These are phyloP conservation scores for Cosmia pyralina DNA, from an alignment of 2,888 invertebrate species.

Conservation along the genomic window DNA sequence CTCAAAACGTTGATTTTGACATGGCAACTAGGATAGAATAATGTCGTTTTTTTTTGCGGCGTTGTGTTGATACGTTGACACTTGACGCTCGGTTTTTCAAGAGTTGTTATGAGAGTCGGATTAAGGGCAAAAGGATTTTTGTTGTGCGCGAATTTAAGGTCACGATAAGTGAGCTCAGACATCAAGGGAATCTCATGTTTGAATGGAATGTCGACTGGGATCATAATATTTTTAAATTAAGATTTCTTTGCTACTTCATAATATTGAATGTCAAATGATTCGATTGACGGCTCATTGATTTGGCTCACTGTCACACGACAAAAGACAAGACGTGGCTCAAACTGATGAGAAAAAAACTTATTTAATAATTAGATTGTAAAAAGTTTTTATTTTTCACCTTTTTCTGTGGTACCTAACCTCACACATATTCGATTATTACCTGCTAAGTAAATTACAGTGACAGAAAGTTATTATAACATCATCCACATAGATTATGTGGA, in stretches of 20 bases:
- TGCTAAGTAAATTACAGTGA: no score
- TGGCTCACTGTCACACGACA: background rate
- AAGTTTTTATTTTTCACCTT: no score
- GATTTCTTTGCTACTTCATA: background rate
- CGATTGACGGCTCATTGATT: background rate
- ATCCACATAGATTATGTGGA: no score
- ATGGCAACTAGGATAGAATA: conserved; percentile 29
- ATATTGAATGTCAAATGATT: background rate
- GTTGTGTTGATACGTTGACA: conserved; percentile 25
- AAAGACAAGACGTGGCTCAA: background rate
- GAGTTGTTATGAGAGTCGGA: conserved; percentile 3
- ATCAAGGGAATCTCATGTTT: conserved; percentile 19
- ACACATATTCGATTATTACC: no score
- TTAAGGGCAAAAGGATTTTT: conserved; percentile 34
- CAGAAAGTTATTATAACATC: no score
- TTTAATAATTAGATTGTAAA: no score
- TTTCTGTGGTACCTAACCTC: no score
- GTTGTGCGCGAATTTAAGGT: conserved; percentile 23
- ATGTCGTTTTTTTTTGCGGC: conserved; percentile 27
- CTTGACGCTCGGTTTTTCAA: conserved; percentile 37
- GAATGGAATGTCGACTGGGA: conserved; percentile 3
- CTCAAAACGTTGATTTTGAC: conserved; percentile 55
- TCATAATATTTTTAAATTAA: background rate
- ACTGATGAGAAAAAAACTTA: no score
- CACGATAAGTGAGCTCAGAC: conserved; percentile 25